phyloP scores from a whole-genome alignment of 2,888 invertebrate species.

The Laothoe populi region DNA sequence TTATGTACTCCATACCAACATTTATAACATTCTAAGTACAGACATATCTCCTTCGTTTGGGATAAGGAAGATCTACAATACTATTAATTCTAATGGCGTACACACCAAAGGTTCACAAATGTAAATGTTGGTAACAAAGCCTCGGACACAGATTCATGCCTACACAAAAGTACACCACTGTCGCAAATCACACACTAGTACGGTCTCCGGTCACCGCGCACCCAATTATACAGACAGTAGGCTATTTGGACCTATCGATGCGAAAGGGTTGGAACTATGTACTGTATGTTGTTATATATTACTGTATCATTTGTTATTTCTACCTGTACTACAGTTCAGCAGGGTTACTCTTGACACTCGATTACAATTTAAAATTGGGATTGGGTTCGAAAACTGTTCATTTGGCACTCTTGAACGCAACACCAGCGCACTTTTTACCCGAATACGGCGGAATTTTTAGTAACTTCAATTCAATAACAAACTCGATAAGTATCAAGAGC shows the following conservation, averaged over 20 bases:
- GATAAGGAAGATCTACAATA: conserved; percentile 21
- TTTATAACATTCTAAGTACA: not conserved
- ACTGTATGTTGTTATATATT: not conserved
- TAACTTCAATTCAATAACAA: no score
- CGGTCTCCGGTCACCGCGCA: conserved; percentile 24
- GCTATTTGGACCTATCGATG: conserved; percentile 26
- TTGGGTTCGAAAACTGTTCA: no score
- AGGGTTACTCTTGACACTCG: no score
- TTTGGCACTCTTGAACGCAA: no score
- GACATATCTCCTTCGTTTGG: not conserved
- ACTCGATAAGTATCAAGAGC: no score
- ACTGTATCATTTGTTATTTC: conserved; percentile 8
- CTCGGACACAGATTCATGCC: not conserved
- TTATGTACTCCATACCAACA: not conserved
- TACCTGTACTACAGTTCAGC: no score
- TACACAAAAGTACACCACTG: conserved; percentile 7
- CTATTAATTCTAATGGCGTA: conserved; percentile 15
- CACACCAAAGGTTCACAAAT: conserved; percentile 5
- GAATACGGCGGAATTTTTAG: no score
- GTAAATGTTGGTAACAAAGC: conserved; percentile 12
- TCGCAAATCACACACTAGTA: conserved; percentile 12
- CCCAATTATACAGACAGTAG: conserved; percentile 36
- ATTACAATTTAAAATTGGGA: no score
- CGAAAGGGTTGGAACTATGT: conserved; percentile 28
- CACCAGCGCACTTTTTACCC: no score